Base-by-base conservation (phyloP, 2,113 vertebrate species). In the Chloroceryle aenea region DNA sequence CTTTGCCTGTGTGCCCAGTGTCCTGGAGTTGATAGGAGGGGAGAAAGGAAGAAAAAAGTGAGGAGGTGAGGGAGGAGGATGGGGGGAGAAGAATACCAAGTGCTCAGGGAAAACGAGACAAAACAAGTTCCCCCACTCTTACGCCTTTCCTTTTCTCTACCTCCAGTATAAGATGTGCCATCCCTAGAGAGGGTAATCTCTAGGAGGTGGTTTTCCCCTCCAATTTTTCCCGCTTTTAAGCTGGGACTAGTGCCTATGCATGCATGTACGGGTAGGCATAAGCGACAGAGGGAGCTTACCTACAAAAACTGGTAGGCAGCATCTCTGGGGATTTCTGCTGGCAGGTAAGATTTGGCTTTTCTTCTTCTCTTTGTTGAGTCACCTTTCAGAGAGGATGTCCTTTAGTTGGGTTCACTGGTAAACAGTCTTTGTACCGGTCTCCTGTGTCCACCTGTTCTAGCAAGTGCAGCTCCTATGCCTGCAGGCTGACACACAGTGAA, bases 301-400 rank as follows among this genome's bases (percentile, higher is more conserved):
- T 68, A 19, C 11, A 3, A 67, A 61, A 73, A 45, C 26, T 22
- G 21, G 43, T 50, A 78, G 73, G 72, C 48, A 74, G 19, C 55
- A 26, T 38, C 92, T 77, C 90, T 72, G 63, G n/a, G 61, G 66
- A 75, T 77, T 77, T 56, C 89, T 87, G 62, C 92, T 93, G 87
- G 61, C 95, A 96, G 96, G 96, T 97, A 97, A 97, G 96, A 48
- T 40, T 58, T 63, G 43, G 26, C 43, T 95, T 95, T 95, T 89
- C 63, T 87, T 69, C 69, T 85, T 86, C 42, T 89, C 30, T 66
- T 85, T 19, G 36, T 27, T 15, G 22, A 69, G 48, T 18, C 6
- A 0, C 20, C 40, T 81, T 75, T 62, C 43, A 9, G 7, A 53
- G 21, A 20, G 14, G 36, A 22, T 42, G 43, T 75, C 29, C 45